Conservation (phyloP, 2,888 invertebrate genomes). For the Platerodrilus igneus region DNA sequence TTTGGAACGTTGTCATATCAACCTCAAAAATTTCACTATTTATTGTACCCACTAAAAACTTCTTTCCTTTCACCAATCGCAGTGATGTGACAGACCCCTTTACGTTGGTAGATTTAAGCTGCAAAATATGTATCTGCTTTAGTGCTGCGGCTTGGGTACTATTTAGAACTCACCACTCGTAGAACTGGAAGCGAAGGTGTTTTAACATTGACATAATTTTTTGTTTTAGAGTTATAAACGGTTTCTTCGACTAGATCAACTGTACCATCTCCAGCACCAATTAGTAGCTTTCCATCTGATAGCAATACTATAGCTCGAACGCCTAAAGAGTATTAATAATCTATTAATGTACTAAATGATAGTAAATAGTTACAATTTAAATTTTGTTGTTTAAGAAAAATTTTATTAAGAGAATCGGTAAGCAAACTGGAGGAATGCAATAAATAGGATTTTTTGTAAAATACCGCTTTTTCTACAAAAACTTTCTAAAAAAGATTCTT, state of each 20-base stretch:
- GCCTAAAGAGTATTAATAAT: no score
- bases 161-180: conserved; percentile 42
- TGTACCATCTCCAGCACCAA: conserved; percentile 83
- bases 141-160: no score
- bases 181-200: conserved; percentile 48
- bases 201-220: conserved; percentile 35
- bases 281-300: conserved; percentile 58
- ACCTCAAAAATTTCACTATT: conserved; percentile 79
- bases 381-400: no score
- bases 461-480: no score
- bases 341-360: conserved; percentile 12
- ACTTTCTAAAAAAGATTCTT: no score
- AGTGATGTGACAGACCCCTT: conserved; percentile 72
- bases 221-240: no score
- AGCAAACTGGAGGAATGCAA: no score
- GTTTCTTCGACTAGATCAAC: conserved; percentile 62
- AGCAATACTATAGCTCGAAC: conserved; percentile 63
- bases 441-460: no score
- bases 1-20: conserved; percentile 61
- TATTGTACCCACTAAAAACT: conserved; percentile 71
- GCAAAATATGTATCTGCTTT: no score
- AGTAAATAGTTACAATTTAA: no score
- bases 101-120: conserved; percentile 55
- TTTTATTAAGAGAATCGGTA: no score
- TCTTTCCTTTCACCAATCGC: conserved; percentile 55